A percentile compares a stretch with the other conserved stretches of the same genome.
These are phyloP conservation scores for Mormyrus hasselquistii DNA, from an alignment of 2,797 vertebrate species.

Conservation along the genomic window DNA sequence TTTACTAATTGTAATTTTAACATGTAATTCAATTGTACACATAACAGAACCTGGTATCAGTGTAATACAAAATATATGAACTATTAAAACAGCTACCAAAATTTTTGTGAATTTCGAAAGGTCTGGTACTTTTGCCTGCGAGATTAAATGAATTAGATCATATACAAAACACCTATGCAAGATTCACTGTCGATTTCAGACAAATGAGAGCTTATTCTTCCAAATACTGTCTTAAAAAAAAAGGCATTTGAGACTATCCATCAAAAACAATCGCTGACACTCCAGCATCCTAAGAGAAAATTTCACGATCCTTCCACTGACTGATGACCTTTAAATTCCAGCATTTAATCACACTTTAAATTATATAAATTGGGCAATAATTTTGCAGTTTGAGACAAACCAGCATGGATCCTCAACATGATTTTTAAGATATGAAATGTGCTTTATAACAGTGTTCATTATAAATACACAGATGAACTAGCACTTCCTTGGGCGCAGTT, in stretches of 20 bases:
- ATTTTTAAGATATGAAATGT: neutral
- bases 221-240: neutral
- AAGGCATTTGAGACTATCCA: neutral
- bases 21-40: neutral
- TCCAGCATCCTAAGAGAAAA: neutral
- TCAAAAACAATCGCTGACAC: neutral
- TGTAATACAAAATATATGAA: neutral
- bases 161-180: neutral
- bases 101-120: neutral
- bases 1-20: neutral
- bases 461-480: neutral
- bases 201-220: neutral
- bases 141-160: neutral
- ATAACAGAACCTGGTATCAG: neutral
- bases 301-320: neutral
- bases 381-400: neutral
- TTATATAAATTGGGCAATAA: neutral
- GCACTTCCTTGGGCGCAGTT: neutral
- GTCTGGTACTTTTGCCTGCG: neutral
- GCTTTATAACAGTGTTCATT: neutral
- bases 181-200: neutral
- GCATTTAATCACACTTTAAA: neutral
- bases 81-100: neutral
- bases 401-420: neutral
- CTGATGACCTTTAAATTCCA: neutral